These are phyloP conservation scores for Torymus aiolomorphi DNA, from an alignment of 2,888 invertebrate species.

Conservation along the genomic window DNA sequence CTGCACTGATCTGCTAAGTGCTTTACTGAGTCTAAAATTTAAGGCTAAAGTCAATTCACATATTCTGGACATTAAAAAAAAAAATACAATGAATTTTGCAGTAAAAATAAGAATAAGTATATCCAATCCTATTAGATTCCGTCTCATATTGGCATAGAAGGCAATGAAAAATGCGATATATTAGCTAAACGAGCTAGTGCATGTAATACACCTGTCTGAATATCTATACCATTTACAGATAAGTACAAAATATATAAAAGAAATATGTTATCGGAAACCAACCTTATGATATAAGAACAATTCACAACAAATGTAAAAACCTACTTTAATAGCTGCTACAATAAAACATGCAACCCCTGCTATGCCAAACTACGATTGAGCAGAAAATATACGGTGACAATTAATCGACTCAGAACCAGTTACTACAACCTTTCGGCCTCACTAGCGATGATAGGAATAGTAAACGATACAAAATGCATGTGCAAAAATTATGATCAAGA, in stretches of 20 bases:
- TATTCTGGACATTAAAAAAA: neutral
- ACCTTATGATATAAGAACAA: neutral
- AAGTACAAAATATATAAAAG: constrained; percentile 4
- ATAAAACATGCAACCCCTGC: neutral
- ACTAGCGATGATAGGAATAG: neutral
- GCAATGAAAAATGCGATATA: constrained; percentile 1
- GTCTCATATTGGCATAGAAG: neutral
- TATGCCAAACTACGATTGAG: neutral
- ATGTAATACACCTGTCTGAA: too few species aligned
- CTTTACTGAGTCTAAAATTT: too few species aligned
- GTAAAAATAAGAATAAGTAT: neutral
- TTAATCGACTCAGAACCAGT: neutral
- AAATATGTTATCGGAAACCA: too few species aligned
- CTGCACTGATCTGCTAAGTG: too few species aligned
- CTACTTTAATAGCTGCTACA: neutral
- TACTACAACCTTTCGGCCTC: neutral
- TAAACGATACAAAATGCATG: neutral
- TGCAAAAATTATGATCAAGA: neutral
- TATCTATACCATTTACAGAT: too few species aligned
- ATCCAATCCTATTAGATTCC: neutral
- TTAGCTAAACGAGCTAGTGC: neutral
- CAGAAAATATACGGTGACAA: neutral
- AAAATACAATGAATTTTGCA: neutral
- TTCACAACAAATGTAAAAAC: neutral
- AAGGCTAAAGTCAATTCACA: too few species aligned